Percentiles rank a stretch among this genome's conserved stretches.
Evolutionary conservation across 2,797 vertebrate species (phyloP).

Genomic region (Intellagama lesueurii): DNA sequence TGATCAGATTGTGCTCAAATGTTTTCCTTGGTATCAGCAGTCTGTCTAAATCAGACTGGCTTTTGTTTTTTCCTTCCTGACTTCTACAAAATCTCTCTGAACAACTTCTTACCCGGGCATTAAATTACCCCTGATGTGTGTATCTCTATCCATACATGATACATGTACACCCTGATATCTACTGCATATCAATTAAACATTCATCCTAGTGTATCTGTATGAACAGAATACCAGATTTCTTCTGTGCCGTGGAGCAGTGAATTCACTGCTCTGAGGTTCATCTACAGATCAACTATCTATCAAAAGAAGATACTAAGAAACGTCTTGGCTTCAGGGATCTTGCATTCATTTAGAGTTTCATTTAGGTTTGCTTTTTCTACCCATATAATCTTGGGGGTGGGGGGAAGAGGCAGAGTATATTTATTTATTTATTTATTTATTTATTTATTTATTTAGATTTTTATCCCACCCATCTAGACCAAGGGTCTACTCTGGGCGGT

Average conservation of each 20-base stretch:
- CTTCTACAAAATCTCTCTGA: background rate
- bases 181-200: too few species aligned
- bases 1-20: background rate
- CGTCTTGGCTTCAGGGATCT: background rate
- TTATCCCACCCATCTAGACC: too few species aligned
- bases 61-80: background rate
- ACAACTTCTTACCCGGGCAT: background rate
- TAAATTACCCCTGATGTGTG: background rate
- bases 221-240: background rate
- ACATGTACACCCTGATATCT: background rate
- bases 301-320: constrained; percentile 14
- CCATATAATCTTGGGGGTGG: constrained; percentile 20
- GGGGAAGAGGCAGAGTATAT: background rate
- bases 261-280: background rate
- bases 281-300: background rate
- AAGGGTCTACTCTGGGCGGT: too few species aligned
- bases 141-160: background rate
- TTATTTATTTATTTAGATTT: too few species aligned
- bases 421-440: too few species aligned
- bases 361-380: constrained; percentile 8
- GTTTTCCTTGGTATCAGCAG: background rate
- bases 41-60: background rate
- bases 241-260: background rate
- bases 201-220: background rate
- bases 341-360: background rate